These are phyloP conservation scores for Rostratula benghalensis DNA, from an alignment of 2,113 vertebrate species.

Conservation along the genomic window DNA sequence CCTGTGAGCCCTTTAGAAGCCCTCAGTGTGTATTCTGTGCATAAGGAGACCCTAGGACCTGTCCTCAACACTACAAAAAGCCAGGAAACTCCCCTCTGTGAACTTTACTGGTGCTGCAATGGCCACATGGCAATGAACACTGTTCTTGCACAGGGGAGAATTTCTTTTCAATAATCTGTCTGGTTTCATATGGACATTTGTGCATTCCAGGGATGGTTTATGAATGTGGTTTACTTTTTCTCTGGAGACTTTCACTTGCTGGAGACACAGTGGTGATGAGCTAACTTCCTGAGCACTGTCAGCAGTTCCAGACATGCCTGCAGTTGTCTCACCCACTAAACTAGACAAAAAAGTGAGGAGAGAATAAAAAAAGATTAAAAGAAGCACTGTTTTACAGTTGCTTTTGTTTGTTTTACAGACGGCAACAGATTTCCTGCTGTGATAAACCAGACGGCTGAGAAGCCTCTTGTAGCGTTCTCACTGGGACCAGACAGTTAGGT, in stretches of 20 bases:
- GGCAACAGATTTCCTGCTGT: not conserved
- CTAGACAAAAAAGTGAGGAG: not conserved
- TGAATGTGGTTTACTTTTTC: not conserved
- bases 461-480: not conserved
- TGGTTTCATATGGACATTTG: not conserved
- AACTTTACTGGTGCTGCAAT: not conserved
- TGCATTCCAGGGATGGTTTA: not conserved
- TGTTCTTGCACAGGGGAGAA: not conserved
- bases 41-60: not conserved
- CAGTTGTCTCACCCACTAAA: not conserved
- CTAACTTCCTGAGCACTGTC: not conserved
- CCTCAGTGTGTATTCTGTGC: not conserved
- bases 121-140: not conserved
- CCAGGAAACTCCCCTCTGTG: too few relatives aligned
- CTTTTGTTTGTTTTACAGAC: not conserved
- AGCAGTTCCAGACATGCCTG: not conserved
- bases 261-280: not conserved
- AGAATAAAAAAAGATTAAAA: not conserved
- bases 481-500: not conserved
- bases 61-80: not conserved
- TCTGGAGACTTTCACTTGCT: not conserved
- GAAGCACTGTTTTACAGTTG: not conserved
- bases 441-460: not conserved
- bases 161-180: not conserved
- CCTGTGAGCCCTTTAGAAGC: accelerated